A percentile compares a stretch with the other conserved stretches of the same genome.
These are phyloP conservation scores for Diarsia rubi DNA, from an alignment of 2,888 invertebrate species.

Conservation along the genomic window DNA sequence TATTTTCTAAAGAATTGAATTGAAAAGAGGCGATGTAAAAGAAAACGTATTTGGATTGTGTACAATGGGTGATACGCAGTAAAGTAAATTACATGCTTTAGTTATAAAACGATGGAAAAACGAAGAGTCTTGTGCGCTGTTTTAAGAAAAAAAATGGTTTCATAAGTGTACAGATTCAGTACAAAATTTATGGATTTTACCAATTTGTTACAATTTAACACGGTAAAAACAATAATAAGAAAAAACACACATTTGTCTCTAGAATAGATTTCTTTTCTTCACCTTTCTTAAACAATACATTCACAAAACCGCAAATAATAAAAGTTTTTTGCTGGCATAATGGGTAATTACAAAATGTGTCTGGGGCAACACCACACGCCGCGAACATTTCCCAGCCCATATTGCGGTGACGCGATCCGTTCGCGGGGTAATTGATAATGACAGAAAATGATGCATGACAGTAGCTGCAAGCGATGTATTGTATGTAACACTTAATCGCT, in stretches of 20 bases:
- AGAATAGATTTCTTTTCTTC: not conserved
- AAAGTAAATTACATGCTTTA: not conserved
- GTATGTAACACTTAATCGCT: constrained; percentile 78
- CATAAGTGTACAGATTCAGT: not conserved
- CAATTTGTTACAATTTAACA: not conserved
- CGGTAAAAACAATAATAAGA: not conserved
- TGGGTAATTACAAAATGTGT: constrained; percentile 65
- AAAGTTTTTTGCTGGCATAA: constrained; percentile 57
- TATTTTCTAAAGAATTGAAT: constrained; percentile 9
- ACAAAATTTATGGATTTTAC: not conserved
- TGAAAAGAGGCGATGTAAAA: constrained; percentile 8
- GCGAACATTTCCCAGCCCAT: constrained; percentile 77
- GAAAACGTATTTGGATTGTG: not conserved
- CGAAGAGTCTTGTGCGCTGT: not conserved
- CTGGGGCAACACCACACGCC: constrained; percentile 79
- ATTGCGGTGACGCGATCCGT: constrained; percentile 76
- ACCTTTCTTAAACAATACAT: constrained; percentile 16
- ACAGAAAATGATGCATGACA: constrained; percentile 89
- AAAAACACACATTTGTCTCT: not conserved
- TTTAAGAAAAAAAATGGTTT: not conserved
- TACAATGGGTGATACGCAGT: not conserved
- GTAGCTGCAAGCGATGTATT: constrained; percentile 86
- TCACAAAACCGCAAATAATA: constrained; percentile 56
- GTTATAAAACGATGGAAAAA: constrained; percentile 1
- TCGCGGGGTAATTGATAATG: constrained; percentile 88